Evolutionary conservation across 1,140 invertebrate genomes (phyloP), one percentile per base, ranked within the genome.

Genomic region (Drosophila albomicans): DNA sequence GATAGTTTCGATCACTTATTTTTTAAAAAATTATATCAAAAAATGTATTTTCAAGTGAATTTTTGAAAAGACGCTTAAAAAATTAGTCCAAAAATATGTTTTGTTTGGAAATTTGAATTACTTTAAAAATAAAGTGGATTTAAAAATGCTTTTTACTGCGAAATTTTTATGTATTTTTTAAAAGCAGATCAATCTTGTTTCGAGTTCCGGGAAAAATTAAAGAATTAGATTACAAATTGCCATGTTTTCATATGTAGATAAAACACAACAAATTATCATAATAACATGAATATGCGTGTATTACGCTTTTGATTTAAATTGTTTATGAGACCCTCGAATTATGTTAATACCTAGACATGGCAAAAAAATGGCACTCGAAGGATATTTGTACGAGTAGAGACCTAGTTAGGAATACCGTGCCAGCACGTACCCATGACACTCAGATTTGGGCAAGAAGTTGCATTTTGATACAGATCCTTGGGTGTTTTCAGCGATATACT

Each of bases 401-500:
- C 54, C 62, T 35, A 54, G 32, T 13, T 13, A 38, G 0, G 20
- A 16, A 59, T 5, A 7, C n/a, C 25, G 49, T 65, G 61, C 52
- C 61, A 71, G 43, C 30, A 49, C 43, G 69, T 65, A 43, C 61
- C 61, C 41, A 43, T 1, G 2, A 41, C 45, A 41, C 35, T 3
- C 5, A 48, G 20, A 48, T 64, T 57, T 48, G 58, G 11, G 3
- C 16, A 46, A 71, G 43, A 57, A 62, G 41, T 35, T 62, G 28
- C 2, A 52, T 16, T 13, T 45, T 58, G 10, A 25, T 25, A 38
- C 48, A 15, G 51, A 41, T 51, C 49, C 73, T 28, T 13, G 69
- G 35, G 13, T 67, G 49, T 59, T 63, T 68, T 74, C 45, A 59
- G 20, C 65, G 67, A 15, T 35, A 52, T 62, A 54, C 52, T 70